Percentiles rank a stretch among this genome's conserved stretches.
These are phyloP conservation scores for Noctua janthina DNA, from an alignment of 2,888 invertebrate species.

Conservation along the genomic window DNA sequence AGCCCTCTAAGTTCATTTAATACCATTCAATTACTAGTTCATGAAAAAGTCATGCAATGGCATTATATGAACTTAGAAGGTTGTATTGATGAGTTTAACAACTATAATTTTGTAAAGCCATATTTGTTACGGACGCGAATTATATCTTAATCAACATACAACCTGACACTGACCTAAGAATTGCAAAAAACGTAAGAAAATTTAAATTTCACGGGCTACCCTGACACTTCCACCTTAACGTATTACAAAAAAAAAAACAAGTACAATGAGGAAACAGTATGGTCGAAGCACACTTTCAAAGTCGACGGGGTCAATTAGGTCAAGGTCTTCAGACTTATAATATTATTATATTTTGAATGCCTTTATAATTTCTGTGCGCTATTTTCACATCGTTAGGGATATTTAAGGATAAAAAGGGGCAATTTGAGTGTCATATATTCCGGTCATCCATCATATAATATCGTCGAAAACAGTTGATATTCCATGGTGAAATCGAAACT, in stretches of 20 bases:
- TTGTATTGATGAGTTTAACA: no score
- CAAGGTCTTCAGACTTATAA: not conserved
- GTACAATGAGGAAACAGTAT: not conserved
- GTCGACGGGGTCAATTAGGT: not conserved
- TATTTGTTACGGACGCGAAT: no score
- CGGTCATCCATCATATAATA: conserved; percentile 36
- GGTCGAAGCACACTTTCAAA: not conserved
- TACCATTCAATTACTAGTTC: no score
- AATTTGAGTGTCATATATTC: conserved; percentile 42
- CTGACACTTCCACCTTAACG: no score
- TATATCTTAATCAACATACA: no score
- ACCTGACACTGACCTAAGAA: no score
- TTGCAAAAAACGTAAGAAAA: no score
- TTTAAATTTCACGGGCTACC: no score
- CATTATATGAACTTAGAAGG: no score
- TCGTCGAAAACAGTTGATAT: not conserved
- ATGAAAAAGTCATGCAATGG: no score
- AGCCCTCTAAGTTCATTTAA: no score
- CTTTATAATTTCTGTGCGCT: not conserved
- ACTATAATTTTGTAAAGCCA: no score
- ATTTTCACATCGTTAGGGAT: conserved; percentile 28
- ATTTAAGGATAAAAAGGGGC: conserved; percentile 21
- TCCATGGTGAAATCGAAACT: not conserved
- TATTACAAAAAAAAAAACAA: not conserved
- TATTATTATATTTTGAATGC: not conserved